Percentiles rank a stretch among this genome's conserved stretches.
These are phyloP conservation scores for Celastrina argiolus DNA, from an alignment of 2,888 invertebrate species.

Conservation along the genomic window DNA sequence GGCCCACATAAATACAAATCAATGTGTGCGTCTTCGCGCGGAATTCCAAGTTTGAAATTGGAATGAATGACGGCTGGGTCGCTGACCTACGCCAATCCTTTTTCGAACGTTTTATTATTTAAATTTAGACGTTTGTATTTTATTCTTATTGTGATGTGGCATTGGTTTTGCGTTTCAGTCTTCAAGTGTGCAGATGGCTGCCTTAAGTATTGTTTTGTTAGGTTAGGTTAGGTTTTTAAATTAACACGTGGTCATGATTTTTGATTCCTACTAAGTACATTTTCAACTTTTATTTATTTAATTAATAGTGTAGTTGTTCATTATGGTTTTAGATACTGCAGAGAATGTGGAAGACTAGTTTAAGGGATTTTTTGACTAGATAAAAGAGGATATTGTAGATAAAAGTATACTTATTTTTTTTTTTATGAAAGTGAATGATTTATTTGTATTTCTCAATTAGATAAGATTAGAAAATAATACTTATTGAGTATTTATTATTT, in stretches of 20 bases:
- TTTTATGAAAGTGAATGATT: no score
- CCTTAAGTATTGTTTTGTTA: neutral
- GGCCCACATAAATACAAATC: conserved; percentile 63
- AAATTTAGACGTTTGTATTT: conserved; percentile 21
- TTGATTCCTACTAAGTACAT: neutral
- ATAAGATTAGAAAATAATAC: no score
- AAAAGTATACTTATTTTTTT: no score
- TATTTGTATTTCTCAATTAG: no score
- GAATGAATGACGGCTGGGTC: conserved; percentile 74
- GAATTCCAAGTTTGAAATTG: conserved; percentile 74
- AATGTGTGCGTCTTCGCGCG: conserved; percentile 65
- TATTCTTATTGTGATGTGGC: conserved; percentile 8
- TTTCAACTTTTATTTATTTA: neutral
- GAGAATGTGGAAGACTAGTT: neutral
- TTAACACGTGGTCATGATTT: neutral
- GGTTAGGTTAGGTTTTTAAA: neutral
- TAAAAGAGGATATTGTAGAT: no score
- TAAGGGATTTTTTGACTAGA: no score
- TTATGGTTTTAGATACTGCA: neutral
- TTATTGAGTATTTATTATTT: no score
- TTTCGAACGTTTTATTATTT: conserved; percentile 36
- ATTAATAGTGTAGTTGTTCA: neutral
- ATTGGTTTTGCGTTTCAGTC: neutral
- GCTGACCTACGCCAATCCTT: conserved; percentile 65
- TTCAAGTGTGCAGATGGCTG: neutral